Conservation (phyloP, 2,797 vertebrate species). For the Lophius americanus region DNA sequence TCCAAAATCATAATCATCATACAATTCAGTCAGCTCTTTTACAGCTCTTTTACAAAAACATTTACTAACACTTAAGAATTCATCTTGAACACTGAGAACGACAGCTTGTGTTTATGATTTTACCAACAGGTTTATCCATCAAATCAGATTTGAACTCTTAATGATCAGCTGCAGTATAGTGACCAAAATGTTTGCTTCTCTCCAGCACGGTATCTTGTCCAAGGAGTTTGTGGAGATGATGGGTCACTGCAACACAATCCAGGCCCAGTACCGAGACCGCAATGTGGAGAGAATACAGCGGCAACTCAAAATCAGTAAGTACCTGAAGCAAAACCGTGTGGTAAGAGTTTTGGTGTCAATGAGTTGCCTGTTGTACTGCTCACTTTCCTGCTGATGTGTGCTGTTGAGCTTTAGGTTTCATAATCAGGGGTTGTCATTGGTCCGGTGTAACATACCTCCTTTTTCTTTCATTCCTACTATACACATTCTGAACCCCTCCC, state of each 20-base stretch:
- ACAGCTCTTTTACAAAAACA: too few relatives aligned
- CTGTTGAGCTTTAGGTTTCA: background rate
- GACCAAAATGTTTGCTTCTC: accelerated
- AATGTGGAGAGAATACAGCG: constrained; percentile 90
- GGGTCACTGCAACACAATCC: constrained; percentile 86
- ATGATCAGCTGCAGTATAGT: background rate
- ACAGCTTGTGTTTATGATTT: background rate
- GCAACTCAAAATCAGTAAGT: constrained; percentile 92
- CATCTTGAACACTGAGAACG: background rate
- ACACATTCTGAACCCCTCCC: too few relatives aligned
- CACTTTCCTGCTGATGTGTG: background rate
- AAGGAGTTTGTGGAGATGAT: constrained; percentile 90
- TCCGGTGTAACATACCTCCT: background rate
- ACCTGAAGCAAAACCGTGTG: accelerated
- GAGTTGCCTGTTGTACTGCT: background rate
- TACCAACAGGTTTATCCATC: background rate
- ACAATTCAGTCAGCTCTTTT: too few relatives aligned
- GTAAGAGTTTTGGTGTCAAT: too few relatives aligned
- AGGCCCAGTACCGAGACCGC: constrained; percentile 88
- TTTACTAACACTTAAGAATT: too few relatives aligned
- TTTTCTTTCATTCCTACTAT: too few relatives aligned
- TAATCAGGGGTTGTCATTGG: background rate
- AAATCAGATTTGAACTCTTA: background rate
- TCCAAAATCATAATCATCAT: too few relatives aligned
- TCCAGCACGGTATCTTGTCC: constrained; percentile 87